Evolutionary conservation across 2,888 invertebrate species (phyloP).

Genomic region (Cosmia pyralina): DNA sequence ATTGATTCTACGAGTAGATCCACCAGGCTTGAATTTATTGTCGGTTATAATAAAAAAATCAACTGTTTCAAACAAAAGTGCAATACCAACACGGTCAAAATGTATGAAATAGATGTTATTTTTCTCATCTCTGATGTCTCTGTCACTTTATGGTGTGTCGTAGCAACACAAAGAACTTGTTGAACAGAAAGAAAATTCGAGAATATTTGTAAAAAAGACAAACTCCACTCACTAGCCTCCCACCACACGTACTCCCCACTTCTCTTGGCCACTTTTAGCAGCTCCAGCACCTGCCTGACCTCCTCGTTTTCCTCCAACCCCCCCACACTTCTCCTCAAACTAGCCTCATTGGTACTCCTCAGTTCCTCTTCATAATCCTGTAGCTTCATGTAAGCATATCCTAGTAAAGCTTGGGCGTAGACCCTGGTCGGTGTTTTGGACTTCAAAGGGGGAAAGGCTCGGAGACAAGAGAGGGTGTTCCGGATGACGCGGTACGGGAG

Average conservation of each 20-base stretch:
- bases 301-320: conserved; percentile 78
- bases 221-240: conserved; percentile 91
- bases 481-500: conserved; percentile 85
- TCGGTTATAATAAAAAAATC: background rate
- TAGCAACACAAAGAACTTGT: background rate
- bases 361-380: conserved; percentile 78
- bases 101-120: background rate
- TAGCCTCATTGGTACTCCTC: conserved; percentile 72
- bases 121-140: background rate
- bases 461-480: conserved; percentile 91
- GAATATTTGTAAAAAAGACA: background rate
- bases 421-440: conserved; percentile 73
- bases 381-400: conserved; percentile 79
- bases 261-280: conserved; percentile 78
- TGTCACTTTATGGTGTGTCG: background rate
- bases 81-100: too few relatives aligned
- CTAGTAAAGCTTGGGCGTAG: conserved; percentile 80
- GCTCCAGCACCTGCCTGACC: conserved; percentile 72
- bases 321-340: conserved; percentile 61
- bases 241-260: conserved; percentile 94
- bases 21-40: background rate
- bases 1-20: background rate
- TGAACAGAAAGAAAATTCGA: background rate
- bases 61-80: background rate
- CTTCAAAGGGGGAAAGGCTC: conserved; percentile 81